Base-by-base conservation (phyloP, 2,888 invertebrate genomes). In the Agapostemon virescens region DNA sequence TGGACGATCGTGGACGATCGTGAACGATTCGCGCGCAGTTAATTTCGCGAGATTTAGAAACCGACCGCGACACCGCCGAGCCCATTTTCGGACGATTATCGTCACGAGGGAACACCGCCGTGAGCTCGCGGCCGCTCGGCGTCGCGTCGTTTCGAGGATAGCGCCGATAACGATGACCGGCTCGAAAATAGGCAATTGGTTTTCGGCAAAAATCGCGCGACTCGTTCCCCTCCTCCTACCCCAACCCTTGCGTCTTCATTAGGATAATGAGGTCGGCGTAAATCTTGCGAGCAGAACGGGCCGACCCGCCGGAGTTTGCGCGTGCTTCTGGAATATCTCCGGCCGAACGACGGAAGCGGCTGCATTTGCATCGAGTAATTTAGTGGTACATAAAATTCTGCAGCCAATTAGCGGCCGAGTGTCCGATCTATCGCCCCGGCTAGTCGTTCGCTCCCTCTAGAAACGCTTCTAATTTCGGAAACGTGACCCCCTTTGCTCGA, bases 301-400 rank as follows among this genome's bases (percentile, higher is more conserved):
- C 26, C 72, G 79, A 73, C 67, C 79, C 79, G 81, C 73, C 52
- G 73, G 61, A 20, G 61, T 61, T 72, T 84, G 81, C 84, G 86
- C 77, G 81, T 81, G 83, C 79, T 82, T 83, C 74, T 66, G 70
- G 86, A 81, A 80, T 77, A 80, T 74, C 68, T 20, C 15, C 45
- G 55, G 42, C 52, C 52, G 81, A 78, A 81, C 85, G 86, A 89
- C 86, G 86, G 87, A 88, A 89, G 89, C 89, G 85, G 73, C 74
- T 83, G 85, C 88, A 91, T 91, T 91, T 92, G 91, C 92, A 92
- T 91, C 87, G 81, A 84, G 89, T 89, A 90, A 92, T 92, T 92
- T 91, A 90, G 89, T 88, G 90, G 82, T 86, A 87, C 90, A 90
- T 92, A 92, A 92, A 92, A 90, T 90, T 89, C 88, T 86, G 86